Evolutionary conservation across 2,888 invertebrate species (phyloP), one percentile per base, ranked within the genome.

Genomic region (Trachelus stipa): DNA sequence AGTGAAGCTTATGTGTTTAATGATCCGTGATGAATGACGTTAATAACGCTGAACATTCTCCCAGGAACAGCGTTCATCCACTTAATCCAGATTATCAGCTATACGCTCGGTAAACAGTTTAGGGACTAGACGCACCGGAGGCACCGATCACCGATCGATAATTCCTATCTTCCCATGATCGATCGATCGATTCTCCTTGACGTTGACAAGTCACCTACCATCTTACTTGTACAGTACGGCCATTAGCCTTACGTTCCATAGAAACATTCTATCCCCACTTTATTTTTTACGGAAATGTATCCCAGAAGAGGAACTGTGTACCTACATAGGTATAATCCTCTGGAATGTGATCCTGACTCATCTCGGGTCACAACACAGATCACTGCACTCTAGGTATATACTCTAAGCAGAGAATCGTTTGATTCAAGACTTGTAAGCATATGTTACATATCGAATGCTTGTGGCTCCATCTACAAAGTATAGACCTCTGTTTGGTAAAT

Each of bases 1-100:
- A 71, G 78, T 56, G 74, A 75, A 75, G 78, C 78, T 78, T 75
- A 75, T 74, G 78, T 73, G 78, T 78, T 75, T 78, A 75, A 75
- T 69, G 77, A 77, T 69, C 69, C 34, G 40, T 73, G 74, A 75
- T 74, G 30, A 78, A 35, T 77, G 73, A 73, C 75, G 77, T 33
- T 75, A 75, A 68, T 71, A 56, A 71, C 69, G 56, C 75, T 75
- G 74, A 74, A 74, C 74, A 35, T 74, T n/a, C 71, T 74, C n/a
- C 74, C 74, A 34, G 30, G 23, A 35, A 74, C 31, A 12, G 15
- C 33, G 31, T 15, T 71, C 71, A 33, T 71, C 71, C 71, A 71
- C 33, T 71, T 71, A 71, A 71, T 33, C 71, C 71, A 33, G 71
- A 71, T 31, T 31, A 71, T 71, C 71, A 71, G 56, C 56, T 56